Percentiles rank a stretch among this genome's conserved stretches.
Evolutionary conservation across 2,888 invertebrate genomes (phyloP).

Genomic region (Drosophila pseudotalamancana): DNA sequence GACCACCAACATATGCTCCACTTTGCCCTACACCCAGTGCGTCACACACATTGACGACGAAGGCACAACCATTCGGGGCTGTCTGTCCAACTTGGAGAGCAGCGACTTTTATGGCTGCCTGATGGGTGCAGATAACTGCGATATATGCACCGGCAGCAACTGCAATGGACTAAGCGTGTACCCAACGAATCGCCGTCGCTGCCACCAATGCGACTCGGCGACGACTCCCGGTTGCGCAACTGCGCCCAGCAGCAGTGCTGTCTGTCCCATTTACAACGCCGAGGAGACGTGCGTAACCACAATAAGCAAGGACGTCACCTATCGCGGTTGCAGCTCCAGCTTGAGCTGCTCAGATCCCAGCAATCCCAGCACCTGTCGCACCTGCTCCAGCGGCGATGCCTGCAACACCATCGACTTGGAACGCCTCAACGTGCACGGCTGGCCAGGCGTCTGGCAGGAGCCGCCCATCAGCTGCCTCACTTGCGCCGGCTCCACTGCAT

Average conservation of each 20-base stretch:
- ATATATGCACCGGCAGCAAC: conserved; percentile 63
- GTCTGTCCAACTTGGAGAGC: conserved; percentile 57
- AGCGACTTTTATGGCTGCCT: conserved; percentile 71
- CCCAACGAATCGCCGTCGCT: conserved; percentile 66
- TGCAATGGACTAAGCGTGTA: conserved; percentile 77
- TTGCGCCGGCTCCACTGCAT: conserved; percentile 60
- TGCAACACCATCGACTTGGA: conserved; percentile 78
- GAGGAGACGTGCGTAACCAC: conserved; percentile 74
- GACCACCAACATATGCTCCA: conserved; percentile 51
- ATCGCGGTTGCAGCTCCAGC: conserved; percentile 78
- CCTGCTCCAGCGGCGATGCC: conserved; percentile 52
- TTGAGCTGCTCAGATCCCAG: conserved; percentile 65
- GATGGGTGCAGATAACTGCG: conserved; percentile 57
- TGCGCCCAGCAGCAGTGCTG: conserved; percentile 62
- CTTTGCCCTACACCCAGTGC: conserved; percentile 77
- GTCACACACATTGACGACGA: conserved; percentile 67
- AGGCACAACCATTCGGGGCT: conserved; percentile 77
- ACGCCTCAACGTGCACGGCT: conserved; percentile 57
- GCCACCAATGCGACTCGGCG: conserved; percentile 78
- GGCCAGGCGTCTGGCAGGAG: conserved; percentile 80
- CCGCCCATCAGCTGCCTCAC: conserved; percentile 72
- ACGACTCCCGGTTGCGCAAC: conserved; percentile 54
- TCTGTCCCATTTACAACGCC: conserved; percentile 70
- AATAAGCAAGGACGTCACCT: conserved; percentile 61
- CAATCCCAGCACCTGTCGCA: conserved; percentile 67